Conservation (phyloP, 2,113 vertebrate species). For the Irena cyanogastra region DNA sequence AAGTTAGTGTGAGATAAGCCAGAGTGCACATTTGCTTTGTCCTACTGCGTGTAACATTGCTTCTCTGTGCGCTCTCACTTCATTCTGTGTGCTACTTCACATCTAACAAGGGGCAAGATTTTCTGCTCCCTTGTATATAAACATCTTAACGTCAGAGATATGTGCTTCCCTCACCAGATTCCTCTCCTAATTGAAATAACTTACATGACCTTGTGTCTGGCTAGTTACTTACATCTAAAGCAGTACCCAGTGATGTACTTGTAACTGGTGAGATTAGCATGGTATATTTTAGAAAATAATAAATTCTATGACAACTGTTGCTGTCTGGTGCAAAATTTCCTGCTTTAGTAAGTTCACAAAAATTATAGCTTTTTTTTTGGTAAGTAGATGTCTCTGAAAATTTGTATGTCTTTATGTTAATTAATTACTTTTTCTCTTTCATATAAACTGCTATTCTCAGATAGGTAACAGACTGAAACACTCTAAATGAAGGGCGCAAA, state of each 20-base stretch:
- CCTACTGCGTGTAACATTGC: not conserved
- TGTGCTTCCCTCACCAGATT: not conserved
- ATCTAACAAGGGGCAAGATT: not conserved
- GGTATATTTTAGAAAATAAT: not conserved
- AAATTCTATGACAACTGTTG: not conserved
- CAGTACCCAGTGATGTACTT: not conserved
- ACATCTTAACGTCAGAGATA: not conserved
- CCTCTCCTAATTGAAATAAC: slow-evolving; percentile 25
- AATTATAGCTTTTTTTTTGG: not conserved
- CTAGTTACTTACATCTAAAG: not conserved
- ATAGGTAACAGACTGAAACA: not conserved
- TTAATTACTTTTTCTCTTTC: not conserved
- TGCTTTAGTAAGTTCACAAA: not conserved
- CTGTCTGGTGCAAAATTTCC: not conserved
- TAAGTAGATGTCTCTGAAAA: not conserved
- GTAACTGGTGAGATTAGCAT: not conserved
- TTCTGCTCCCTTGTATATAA: not conserved
- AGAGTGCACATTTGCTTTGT: not conserved
- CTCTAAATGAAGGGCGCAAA: not conserved
- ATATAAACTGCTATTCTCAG: not conserved
- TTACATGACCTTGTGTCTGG: not conserved
- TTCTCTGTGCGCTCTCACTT: not conserved
- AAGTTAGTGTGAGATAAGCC: not conserved
- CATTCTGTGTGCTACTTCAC: not conserved
- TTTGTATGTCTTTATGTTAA: not conserved